Percentiles rank a stretch among this genome's conserved stretches.
Evolutionary conservation across 2,888 invertebrate species (phyloP).

Genomic region (Ischnura elegans): DNA sequence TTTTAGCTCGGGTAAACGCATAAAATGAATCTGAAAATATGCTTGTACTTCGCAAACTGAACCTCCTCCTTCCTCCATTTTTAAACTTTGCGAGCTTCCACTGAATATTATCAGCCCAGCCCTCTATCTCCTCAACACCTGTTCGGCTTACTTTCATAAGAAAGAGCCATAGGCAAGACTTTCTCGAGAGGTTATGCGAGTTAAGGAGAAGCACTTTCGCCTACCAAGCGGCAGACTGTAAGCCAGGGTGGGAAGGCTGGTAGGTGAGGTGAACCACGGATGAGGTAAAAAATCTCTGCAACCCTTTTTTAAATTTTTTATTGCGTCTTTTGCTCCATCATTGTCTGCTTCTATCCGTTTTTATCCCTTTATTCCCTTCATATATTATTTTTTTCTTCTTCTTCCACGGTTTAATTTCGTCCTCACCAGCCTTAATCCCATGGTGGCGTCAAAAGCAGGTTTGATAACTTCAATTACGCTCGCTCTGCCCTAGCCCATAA

Average conservation of each 20-base stretch:
- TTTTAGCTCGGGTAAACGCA: too few species aligned
- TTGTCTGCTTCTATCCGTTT: not conserved
- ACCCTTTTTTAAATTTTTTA: not conserved
- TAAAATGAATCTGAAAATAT: too few species aligned
- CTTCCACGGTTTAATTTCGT: not conserved
- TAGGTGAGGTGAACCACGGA: not conserved
- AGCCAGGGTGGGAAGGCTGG: not conserved
- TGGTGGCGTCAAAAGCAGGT: constrained; percentile 28
- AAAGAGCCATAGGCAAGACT: not conserved
- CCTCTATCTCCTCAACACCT: not conserved
- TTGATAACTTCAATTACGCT: constrained; percentile 62
- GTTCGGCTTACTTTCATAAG: constrained; percentile 1
- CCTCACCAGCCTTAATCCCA: not conserved
- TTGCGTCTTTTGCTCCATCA: not conserved
- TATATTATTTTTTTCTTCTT: not conserved
- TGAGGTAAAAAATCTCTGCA: not conserved
- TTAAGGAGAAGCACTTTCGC: constrained; percentile 10
- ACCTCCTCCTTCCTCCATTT: too few species aligned
- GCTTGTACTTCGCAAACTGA: too few species aligned
- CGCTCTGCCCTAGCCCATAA: not conserved
- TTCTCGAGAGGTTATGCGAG: not conserved
- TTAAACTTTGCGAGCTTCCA: too few species aligned
- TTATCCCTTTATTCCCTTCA: not conserved
- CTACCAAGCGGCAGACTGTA: too few species aligned
- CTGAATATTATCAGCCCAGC: not conserved